phyloP scores from a whole-genome alignment of 2,888 invertebrate species.

The Hoplodrina ambigua region DNA sequence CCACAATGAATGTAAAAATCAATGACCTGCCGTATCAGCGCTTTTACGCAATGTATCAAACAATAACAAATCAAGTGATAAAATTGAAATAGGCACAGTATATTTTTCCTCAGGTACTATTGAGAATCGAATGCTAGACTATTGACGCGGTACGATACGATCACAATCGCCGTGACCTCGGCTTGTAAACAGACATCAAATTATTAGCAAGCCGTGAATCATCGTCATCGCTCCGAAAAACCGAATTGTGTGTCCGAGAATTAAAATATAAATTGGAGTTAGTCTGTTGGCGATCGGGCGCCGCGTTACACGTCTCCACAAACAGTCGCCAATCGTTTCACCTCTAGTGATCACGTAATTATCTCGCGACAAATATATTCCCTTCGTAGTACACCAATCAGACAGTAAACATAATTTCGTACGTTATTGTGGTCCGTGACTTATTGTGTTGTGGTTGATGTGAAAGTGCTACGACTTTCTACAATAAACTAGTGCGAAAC shows the following conservation, averaged over 20 bases:
- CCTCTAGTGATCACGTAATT: constrained; percentile 41
- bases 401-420: constrained; percentile 55
- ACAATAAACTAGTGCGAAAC: constrained; percentile 68
- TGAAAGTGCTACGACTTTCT: constrained; percentile 82
- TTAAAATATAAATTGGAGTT: constrained; percentile 50
- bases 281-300: constrained; percentile 56
- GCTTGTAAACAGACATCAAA: constrained; percentile 61
- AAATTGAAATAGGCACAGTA: constrained; percentile 13
- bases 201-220: constrained; percentile 58
- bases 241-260: constrained; percentile 50
- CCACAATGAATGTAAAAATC: constrained; percentile 47
- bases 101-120: background rate
- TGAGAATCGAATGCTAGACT: constrained; percentile 16
- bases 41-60: constrained; percentile 16
- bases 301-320: constrained; percentile 46
- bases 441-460: constrained; percentile 66
- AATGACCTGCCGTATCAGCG: constrained; percentile 47
- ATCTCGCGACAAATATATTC: constrained; percentile 51
- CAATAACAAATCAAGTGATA: constrained; percentile 30
- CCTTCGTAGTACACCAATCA: constrained; percentile 69
- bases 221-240: constrained; percentile 62
- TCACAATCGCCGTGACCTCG: constrained; percentile 51
- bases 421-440: constrained; percentile 57
- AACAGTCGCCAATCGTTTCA: constrained; percentile 13
- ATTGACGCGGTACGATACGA: constrained; percentile 30